phyloP scores from a whole-genome alignment of 2,888 invertebrate genomes.

The Thereva unica region DNA sequence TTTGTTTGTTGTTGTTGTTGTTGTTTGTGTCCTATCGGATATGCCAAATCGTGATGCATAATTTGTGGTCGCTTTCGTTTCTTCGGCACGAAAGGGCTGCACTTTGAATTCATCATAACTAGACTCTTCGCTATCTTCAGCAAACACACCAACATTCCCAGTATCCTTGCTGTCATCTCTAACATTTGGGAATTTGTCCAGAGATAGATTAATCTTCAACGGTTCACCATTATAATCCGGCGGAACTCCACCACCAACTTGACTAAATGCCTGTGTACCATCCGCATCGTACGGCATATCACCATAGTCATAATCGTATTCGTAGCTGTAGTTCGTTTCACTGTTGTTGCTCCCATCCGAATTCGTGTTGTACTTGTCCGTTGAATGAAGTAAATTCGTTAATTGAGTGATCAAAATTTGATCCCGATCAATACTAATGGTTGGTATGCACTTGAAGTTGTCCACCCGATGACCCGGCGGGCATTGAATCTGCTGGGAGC shows the following conservation, averaged over 20 bases:
- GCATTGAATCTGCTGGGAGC: conserved; percentile 45
- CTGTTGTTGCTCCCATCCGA: conserved; percentile 16
- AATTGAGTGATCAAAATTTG: conserved; percentile 46
- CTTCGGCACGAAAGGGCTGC: conserved; percentile 38
- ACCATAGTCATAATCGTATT: conserved; percentile 52
- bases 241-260: conserved; percentile 7
- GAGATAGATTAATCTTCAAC: conserved; percentile 55
- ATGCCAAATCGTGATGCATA: conserved; percentile 15
- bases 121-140: conserved; percentile 16
- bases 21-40: not conserved
- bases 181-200: conserved; percentile 51
- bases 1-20: conserved; percentile 3
- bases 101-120: conserved; percentile 20
- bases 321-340: conserved; percentile 43
- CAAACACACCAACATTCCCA: conserved; percentile 22
- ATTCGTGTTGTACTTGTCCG: conserved; percentile 30
- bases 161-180: conserved; percentile 34
- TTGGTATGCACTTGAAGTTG: conserved; percentile 53
- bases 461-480: conserved; percentile 53
- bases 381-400: conserved; percentile 45
- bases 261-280: conserved; percentile 34
- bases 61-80: conserved; percentile 28
- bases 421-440: conserved; percentile 50
- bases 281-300: conserved; percentile 41
- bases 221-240: conserved; percentile 47